These are phyloP conservation scores for Acleris laterana DNA, from an alignment of 2,888 invertebrate species.

Conservation along the genomic window DNA sequence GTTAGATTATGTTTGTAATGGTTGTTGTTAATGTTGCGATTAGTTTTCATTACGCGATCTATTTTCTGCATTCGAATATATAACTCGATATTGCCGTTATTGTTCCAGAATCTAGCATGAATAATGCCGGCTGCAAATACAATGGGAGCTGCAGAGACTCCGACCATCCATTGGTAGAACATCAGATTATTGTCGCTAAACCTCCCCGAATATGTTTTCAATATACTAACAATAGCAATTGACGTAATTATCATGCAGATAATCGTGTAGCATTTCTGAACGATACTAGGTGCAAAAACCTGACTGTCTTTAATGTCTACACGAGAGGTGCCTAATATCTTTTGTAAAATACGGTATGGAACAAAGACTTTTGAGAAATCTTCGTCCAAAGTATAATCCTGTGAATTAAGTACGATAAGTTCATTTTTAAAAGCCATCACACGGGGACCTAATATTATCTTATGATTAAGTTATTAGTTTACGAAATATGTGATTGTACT, in stretches of 20 bases:
- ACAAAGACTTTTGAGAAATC: slow-evolving; percentile 51
- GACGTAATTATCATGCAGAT: slow-evolving; percentile 36
- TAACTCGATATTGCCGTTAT: slow-evolving; percentile 53
- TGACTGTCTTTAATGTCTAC: slow-evolving; percentile 56
- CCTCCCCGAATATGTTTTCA: slow-evolving; percentile 4
- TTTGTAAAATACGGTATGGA: slow-evolving; percentile 51
- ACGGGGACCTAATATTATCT: too few species aligned
- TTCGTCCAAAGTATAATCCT: slow-evolving; percentile 61
- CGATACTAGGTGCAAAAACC: slow-evolving; percentile 53
- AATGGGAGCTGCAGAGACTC: slow-evolving; percentile 29
- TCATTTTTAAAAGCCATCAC: slow-evolving; percentile 5
- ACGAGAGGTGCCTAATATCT: slow-evolving; percentile 55
- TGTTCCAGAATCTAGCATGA: slow-evolving; percentile 59
- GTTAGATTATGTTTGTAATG: slow-evolving; percentile 44
- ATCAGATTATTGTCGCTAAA: slow-evolving; percentile 15
- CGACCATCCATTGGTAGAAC: slow-evolving; percentile 36
- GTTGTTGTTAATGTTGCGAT: slow-evolving; percentile 47
- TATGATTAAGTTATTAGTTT: too few species aligned
- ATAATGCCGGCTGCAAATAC: slow-evolving; percentile 49
- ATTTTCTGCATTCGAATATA: slow-evolving; percentile 61
- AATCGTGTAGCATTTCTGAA: slow-evolving; percentile 57
- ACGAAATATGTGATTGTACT: too few species aligned
- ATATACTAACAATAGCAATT: neutral
- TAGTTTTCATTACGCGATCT: slow-evolving; percentile 59
- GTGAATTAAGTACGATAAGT: slow-evolving; percentile 25